phyloP scores from a whole-genome alignment of 2,888 invertebrate species.

The Chirona hameri region DNA sequence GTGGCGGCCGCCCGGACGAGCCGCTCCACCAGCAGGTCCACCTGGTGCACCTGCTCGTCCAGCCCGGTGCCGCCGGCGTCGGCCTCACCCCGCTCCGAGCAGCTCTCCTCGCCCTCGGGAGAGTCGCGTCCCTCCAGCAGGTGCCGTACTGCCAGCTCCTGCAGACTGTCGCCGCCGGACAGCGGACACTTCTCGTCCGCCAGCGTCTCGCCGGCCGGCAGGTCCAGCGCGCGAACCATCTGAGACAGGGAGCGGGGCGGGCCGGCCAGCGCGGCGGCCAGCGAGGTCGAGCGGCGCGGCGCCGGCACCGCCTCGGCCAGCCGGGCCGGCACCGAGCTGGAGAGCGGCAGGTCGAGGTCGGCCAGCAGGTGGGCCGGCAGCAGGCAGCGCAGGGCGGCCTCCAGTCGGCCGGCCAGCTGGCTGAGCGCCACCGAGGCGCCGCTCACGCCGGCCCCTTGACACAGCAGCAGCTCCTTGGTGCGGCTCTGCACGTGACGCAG shows the following conservation, averaged over 20 bases:
- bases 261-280: constrained; percentile 36
- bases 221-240: constrained; percentile 23
- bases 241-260: neutral
- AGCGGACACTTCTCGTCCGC: constrained; percentile 12
- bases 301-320: constrained; percentile 34
- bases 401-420: constrained; percentile 64
- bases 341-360: neutral
- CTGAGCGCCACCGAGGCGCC: constrained; percentile 62
- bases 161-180: constrained; percentile 10
- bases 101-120: constrained; percentile 2
- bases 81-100: neutral
- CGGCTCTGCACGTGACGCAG: constrained; percentile 60
- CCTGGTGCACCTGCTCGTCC: constrained; percentile 5
- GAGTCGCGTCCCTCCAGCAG: constrained; percentile 13
- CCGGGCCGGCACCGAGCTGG: constrained; percentile 31
- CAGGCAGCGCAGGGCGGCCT: constrained; percentile 46
- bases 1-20: neutral
- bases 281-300: constrained; percentile 38
- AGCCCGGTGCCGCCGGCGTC: neutral
- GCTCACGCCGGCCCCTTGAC: constrained; percentile 66
- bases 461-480: constrained; percentile 61
- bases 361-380: neutral
- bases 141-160: constrained; percentile 13
- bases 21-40: neutral
- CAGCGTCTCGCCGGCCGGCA: constrained; percentile 1